Percentiles rank a stretch among this genome's conserved stretches.
phyloP scores from a whole-genome alignment of 2,797 vertebrate species.

The Lacerta agilis region DNA sequence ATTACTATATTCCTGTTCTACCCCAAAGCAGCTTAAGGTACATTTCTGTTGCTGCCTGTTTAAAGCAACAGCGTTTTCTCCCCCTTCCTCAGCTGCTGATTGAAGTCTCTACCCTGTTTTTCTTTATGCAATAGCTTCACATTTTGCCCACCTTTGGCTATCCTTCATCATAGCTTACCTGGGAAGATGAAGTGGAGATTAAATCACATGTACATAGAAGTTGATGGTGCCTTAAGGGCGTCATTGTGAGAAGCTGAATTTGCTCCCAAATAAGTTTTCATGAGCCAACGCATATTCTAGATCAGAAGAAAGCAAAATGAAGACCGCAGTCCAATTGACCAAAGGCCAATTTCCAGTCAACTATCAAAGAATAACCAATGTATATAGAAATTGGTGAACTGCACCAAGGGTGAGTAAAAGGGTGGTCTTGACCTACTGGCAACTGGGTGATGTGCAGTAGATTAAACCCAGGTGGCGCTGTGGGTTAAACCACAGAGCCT shows the following conservation, averaged over 20 bases:
- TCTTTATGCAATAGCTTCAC: not conserved
- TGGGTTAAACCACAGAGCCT: too few relatives aligned
- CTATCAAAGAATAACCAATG: not conserved
- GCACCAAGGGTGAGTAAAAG: too few relatives aligned
- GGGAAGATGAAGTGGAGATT: not conserved
- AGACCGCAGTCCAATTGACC: too few relatives aligned
- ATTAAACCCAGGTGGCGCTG: too few relatives aligned
- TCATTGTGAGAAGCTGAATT: not conserved
- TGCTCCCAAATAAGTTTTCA: not conserved
- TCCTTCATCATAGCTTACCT: not conserved
- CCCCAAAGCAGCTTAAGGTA: not conserved
- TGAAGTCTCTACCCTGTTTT: not conserved
- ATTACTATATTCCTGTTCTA: not conserved
- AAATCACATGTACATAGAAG: not conserved
- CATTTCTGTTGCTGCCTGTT: too few relatives aligned
- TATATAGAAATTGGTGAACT: not conserved
- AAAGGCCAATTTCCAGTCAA: not conserved
- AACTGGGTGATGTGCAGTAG: too few relatives aligned
- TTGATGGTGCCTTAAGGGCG: not conserved
- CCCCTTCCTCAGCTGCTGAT: not conserved
- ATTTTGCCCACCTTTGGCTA: not conserved
- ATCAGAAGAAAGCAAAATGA: not conserved
- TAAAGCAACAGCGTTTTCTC: not conserved
- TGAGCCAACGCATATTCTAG: not conserved
- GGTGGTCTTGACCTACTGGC: too few relatives aligned